phyloP scores from a whole-genome alignment of 2,797 vertebrate species.

The Alfaro cultratus region DNA sequence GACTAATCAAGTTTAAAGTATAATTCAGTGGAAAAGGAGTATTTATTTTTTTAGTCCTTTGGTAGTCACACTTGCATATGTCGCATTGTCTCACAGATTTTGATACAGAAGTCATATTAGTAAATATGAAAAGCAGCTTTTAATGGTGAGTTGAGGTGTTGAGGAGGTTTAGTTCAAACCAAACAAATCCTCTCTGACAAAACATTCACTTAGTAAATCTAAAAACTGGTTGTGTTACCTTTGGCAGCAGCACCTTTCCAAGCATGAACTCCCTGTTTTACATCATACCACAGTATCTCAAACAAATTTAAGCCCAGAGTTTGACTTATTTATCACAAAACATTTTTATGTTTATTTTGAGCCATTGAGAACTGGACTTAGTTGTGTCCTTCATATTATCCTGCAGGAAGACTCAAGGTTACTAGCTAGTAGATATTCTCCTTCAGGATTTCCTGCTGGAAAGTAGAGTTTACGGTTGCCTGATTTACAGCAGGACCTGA shows the following conservation, averaged over 20 bases:
- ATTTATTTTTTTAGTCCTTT: background rate
- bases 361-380: background rate
- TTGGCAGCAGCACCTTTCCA: background rate
- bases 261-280: background rate
- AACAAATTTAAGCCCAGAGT: background rate
- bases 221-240: background rate
- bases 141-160: background rate
- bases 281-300: background rate
- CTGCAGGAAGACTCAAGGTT: background rate
- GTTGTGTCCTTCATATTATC: background rate
- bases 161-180: background rate
- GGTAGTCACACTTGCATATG: background rate
- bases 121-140: background rate
- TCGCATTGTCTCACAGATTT: background rate
- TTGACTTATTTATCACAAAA: background rate
- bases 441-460: background rate
- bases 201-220: background rate
- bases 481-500: background rate
- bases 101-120: background rate
- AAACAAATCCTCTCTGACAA: background rate
- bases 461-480: background rate
- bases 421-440: background rate
- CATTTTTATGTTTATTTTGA: background rate
- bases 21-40: background rate
- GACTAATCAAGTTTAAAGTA: background rate